Evolutionary conservation across 2,888 invertebrate genomes (phyloP).

Genomic region (Melieria omissa): DNA sequence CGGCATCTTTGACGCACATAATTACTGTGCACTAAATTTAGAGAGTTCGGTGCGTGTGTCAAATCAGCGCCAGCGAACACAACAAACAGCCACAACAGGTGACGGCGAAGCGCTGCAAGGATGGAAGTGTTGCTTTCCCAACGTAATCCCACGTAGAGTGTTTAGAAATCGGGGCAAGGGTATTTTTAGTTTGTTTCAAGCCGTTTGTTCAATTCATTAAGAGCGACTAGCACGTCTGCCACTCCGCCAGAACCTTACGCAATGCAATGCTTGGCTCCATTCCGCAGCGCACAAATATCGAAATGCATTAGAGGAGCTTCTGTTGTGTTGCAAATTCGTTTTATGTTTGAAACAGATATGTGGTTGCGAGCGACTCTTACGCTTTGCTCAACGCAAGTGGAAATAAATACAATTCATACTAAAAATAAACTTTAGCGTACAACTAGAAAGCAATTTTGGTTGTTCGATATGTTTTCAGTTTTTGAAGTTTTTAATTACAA

Average conservation of each 20-base stretch:
- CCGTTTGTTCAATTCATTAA: background rate
- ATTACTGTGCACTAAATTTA: background rate
- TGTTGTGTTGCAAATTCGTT: too few species aligned
- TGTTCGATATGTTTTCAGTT: too few species aligned
- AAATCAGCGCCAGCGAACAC: background rate
- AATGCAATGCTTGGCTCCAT: background rate
- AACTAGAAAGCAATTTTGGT: too few species aligned
- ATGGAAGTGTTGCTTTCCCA: background rate
- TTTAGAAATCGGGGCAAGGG: constrained; percentile 9
- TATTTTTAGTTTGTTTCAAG: background rate
- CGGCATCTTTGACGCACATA: background rate
- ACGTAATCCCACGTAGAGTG: background rate
- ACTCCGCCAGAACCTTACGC: background rate
- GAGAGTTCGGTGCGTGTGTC: background rate
- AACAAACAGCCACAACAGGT: constrained; percentile 4
- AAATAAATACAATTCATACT: too few species aligned
- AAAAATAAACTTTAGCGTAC: too few species aligned
- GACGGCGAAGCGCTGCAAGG: background rate
- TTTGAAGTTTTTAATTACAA: too few species aligned
- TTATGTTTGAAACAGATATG: too few species aligned
- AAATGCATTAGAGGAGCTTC: too few species aligned
- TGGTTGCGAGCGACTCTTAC: too few species aligned
- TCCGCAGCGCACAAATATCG: too few species aligned
- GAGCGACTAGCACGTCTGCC: background rate
- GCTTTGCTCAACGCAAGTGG: too few species aligned